Evolutionary conservation across 2,113 vertebrate species (phyloP).

Genomic region (Terrapene triunguis): DNA sequence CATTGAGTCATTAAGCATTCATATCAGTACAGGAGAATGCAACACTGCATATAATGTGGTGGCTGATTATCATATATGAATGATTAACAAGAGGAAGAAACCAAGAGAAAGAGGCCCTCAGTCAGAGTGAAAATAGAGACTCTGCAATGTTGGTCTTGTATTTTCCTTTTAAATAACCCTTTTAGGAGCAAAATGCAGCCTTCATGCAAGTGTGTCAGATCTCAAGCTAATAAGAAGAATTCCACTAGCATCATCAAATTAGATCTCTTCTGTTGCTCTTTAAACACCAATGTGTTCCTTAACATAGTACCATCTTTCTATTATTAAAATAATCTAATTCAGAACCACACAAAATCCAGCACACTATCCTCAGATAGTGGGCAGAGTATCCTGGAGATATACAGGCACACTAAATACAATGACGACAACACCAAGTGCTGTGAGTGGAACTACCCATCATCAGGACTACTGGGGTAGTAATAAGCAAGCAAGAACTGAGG

Average conservation of each 20-base stretch:
- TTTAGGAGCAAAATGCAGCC: neutral
- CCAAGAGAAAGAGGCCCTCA: neutral
- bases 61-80: neutral
- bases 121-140: neutral
- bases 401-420: neutral
- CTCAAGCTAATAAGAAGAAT: neutral
- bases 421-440: neutral
- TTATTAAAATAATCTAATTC: neutral
- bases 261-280: neutral
- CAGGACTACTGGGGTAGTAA: neutral
- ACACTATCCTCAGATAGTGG: neutral
- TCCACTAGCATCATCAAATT: neutral
- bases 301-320: neutral
- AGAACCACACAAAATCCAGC: neutral
- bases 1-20: neutral
- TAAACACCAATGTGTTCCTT: neutral
- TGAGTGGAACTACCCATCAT: neutral
- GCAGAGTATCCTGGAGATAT: neutral
- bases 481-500: neutral
- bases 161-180: neutral
- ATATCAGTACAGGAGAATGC: conserved; percentile 30
- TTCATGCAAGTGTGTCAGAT: neutral
- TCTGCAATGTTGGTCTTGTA: neutral
- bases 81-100: neutral
- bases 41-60: neutral